A percentile compares a stretch with the other conserved stretches of the same genome.
Evolutionary conservation across 2,888 invertebrate species (phyloP).

Genomic region (Platycheirus albimanus): DNA sequence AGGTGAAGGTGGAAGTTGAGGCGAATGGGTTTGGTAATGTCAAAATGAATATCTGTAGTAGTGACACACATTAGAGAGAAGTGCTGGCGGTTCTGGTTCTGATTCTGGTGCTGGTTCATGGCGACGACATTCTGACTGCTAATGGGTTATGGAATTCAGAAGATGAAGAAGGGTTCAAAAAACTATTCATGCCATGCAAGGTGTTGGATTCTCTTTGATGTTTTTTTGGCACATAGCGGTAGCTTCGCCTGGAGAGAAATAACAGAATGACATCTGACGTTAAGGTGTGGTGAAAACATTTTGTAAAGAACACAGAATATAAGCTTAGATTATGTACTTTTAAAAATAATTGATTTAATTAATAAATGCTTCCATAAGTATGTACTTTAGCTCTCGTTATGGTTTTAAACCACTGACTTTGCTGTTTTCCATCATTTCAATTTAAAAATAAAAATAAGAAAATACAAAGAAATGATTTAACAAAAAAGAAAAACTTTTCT

Average conservation of each 20-base stretch:
- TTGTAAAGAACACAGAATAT: no score
- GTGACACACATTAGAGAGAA: constrained; percentile 49
- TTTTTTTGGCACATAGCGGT: neutral
- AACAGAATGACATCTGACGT: neutral
- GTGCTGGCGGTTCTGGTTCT: no score
- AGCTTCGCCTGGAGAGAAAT: neutral
- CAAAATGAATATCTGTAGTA: constrained; percentile 46
- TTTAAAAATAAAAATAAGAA: no score
- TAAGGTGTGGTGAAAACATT: no score
- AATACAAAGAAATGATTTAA: neutral
- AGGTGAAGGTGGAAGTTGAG: constrained; percentile 39
- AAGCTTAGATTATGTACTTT: no score
- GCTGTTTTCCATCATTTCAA: no score
- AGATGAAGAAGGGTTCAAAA: constrained; percentile 47
- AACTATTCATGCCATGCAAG: constrained; percentile 28
- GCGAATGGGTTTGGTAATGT: constrained; percentile 45
- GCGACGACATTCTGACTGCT: constrained; percentile 47
- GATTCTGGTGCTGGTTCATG: constrained; percentile 31
- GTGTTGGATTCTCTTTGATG: constrained; percentile 37
- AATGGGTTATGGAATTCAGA: constrained; percentile 48
- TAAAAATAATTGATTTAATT: no score
- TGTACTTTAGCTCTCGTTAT: no score
- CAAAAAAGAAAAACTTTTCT: neutral
- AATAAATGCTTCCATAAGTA: no score
- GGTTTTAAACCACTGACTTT: no score